phyloP scores from a whole-genome alignment of 2,797 vertebrate species.

The Poecile montanus region DNA sequence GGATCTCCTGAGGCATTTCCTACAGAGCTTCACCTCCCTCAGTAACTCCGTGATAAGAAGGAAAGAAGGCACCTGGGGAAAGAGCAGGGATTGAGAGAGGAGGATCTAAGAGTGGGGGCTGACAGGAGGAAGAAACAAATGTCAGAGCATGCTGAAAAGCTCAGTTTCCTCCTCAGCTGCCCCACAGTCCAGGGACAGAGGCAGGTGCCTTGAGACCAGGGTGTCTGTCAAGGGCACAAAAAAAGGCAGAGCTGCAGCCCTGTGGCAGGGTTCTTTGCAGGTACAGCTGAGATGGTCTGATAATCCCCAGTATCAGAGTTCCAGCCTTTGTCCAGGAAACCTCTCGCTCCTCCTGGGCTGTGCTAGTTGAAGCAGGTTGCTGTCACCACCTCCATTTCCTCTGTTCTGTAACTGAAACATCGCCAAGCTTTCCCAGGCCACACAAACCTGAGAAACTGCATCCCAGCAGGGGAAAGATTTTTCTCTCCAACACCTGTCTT shows the following conservation, averaged over 20 bases:
- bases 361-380: background rate
- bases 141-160: rapidly evolving
- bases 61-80: background rate
- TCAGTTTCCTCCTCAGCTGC: background rate
- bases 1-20: background rate
- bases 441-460: background rate
- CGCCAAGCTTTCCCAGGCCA: background rate
- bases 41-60: background rate
- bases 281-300: background rate
- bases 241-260: background rate
- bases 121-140: background rate
- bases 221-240: background rate
- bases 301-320: background rate
- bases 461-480: background rate
- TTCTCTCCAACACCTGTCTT: background rate
- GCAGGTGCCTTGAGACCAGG: background rate
- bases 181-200: background rate
- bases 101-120: background rate
- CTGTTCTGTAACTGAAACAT: background rate
- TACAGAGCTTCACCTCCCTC: background rate
- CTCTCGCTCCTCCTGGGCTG: background rate
- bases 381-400: background rate
- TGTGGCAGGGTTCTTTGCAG: background rate
- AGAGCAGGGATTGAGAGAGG: background rate
- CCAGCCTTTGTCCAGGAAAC: background rate